These are phyloP conservation scores for Diplodus sargus DNA, from an alignment of 2,797 vertebrate genomes.

Conservation along the genomic window DNA sequence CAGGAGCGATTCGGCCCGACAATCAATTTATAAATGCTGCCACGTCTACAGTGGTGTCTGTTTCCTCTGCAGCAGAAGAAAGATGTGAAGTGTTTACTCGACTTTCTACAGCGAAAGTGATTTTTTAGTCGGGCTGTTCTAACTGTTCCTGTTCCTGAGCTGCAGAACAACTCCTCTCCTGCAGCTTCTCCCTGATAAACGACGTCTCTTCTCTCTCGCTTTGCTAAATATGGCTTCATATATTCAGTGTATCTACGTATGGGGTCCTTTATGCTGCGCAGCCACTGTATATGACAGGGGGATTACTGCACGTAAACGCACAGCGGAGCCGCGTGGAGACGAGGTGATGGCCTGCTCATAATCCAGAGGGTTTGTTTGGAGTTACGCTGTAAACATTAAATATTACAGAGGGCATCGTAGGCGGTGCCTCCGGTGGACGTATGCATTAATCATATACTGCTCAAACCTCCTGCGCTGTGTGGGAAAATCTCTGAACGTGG, in stretches of 20 bases:
- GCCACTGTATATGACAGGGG: constrained; percentile 39
- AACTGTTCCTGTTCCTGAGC: neutral
- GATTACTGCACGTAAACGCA: constrained; percentile 73
- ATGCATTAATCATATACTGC: constrained; percentile 10
- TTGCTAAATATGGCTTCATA: constrained; percentile 63
- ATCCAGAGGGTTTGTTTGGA: constrained; percentile 47
- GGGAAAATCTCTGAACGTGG: neutral
- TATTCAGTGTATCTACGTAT: constrained; percentile 22
- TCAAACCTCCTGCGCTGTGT: neutral
- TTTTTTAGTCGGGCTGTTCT: neutral
- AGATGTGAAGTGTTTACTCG: neutral
- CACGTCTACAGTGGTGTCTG: neutral
- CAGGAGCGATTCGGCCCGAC: constrained; percentile 8
- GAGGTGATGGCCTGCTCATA: constrained; percentile 36
- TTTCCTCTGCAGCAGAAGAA: constrained; percentile 5
- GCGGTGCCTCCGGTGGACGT: neutral
- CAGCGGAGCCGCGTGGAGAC: constrained; percentile 19
- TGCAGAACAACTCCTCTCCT: neutral
- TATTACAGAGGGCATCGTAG: constrained; percentile 5
- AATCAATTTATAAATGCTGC: constrained; percentile 7
- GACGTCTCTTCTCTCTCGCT: neutral
- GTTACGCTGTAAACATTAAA: constrained; percentile 54
- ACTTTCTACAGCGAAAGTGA: neutral
- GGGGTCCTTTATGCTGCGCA: constrained; percentile 16
- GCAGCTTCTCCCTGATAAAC: constrained; percentile 20